These are phyloP conservation scores for Molanna angustata DNA, from an alignment of 2,888 invertebrate genomes.

Conservation along the genomic window DNA sequence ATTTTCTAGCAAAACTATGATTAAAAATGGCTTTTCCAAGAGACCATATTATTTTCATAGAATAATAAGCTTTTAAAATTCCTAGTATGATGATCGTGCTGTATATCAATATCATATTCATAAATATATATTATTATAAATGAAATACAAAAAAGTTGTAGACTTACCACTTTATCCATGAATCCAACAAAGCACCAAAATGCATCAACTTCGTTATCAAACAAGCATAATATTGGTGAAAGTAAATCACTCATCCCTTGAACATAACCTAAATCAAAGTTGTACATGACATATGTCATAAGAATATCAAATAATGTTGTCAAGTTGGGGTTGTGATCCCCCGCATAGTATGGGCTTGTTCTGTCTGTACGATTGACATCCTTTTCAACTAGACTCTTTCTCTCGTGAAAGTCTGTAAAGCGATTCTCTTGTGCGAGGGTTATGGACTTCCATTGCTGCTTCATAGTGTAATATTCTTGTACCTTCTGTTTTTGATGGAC, in stretches of 20 bases:
- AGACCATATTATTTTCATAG: too few relatives aligned
- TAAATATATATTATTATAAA: too few relatives aligned
- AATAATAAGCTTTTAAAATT: too few relatives aligned
- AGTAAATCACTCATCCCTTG: slow-evolving; percentile 98
- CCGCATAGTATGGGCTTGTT: slow-evolving; percentile 86
- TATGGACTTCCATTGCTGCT: slow-evolving; percentile 93
- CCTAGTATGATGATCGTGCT: too few relatives aligned
- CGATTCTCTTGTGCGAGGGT: slow-evolving; percentile 81
- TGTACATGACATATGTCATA: slow-evolving; percentile 99
- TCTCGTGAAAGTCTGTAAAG: slow-evolving; percentile 84
- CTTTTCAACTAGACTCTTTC: slow-evolving; percentile 94
- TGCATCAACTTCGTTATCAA: slow-evolving; percentile 92
- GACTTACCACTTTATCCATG: slow-evolving; percentile 90
- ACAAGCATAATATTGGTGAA: slow-evolving; percentile 84
- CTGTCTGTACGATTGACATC: slow-evolving; percentile 96
- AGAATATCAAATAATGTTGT: slow-evolving; percentile 83
- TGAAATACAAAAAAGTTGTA: too few relatives aligned
- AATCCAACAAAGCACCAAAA: slow-evolving; percentile 99
- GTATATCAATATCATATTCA: too few relatives aligned
- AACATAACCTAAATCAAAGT: slow-evolving; percentile 95
- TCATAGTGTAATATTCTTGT: slow-evolving; percentile 92
- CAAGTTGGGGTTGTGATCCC: slow-evolving; percentile 89
- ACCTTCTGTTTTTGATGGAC: slow-evolving; percentile 68
- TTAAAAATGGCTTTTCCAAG: too few relatives aligned
- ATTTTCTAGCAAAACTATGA: too few relatives aligned